Conservation (phyloP, 2,888 invertebrate species). For the Parthenolecanium corni region DNA sequence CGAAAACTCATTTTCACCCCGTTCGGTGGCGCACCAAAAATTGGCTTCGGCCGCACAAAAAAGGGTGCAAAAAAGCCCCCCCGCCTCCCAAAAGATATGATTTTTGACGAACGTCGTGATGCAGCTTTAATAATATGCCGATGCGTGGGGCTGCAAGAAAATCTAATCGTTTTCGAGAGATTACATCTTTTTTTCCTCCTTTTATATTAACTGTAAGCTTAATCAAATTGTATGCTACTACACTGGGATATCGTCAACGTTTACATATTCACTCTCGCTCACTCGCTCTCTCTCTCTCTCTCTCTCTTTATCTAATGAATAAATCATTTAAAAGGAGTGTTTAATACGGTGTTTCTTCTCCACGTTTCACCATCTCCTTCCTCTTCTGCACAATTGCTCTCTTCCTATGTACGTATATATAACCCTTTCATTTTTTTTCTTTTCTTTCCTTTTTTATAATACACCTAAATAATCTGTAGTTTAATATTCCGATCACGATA, state of each 20-base stretch:
- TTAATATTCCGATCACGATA: constrained; percentile 24
- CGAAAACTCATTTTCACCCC: too few species aligned
- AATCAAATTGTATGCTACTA: constrained; percentile 22
- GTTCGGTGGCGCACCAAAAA: background rate
- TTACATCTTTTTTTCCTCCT: constrained; percentile 9
- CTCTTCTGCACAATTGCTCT: too few species aligned
- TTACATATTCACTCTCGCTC: background rate
- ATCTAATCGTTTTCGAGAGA: constrained; percentile 25
- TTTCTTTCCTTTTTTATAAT: constrained; percentile 1
- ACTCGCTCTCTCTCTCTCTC: too few species aligned
- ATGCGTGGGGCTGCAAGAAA: constrained; percentile 3
- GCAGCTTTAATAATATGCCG: background rate
- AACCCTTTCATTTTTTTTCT: background rate
- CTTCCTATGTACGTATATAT: too few species aligned
- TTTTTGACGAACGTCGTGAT: background rate
- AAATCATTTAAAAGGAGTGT: constrained; percentile 23
- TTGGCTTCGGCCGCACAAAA: background rate
- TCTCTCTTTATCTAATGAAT: constrained; percentile 10
- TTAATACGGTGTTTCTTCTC: constrained; percentile 1
- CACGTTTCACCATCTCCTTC: too few species aligned
- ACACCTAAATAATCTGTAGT: constrained; percentile 17
- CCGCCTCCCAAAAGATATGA: too few species aligned
- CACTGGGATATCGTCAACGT: constrained; percentile 20
- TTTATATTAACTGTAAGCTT: constrained; percentile 9
- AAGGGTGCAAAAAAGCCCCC: background rate